Percentiles rank a stretch among this genome's conserved stretches.
Evolutionary conservation across 2,888 invertebrate genomes (phyloP).

Genomic region (Papilio protenor): DNA sequence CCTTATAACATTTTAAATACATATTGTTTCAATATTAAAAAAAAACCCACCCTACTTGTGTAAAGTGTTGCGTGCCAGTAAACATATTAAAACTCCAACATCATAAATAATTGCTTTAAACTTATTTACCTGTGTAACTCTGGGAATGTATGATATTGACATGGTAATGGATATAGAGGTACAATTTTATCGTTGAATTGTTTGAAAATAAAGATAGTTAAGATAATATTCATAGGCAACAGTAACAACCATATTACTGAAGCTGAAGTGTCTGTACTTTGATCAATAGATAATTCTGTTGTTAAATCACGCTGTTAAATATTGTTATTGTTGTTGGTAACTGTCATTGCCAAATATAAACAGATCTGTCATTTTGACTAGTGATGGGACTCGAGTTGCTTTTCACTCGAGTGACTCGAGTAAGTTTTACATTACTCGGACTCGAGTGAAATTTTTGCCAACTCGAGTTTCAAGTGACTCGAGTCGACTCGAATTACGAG

Average conservation of each 20-base stretch:
- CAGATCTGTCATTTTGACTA: too few species aligned
- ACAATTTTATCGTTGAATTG: neutral
- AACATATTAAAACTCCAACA: neutral
- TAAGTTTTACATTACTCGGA: too few species aligned
- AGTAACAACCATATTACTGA: neutral
- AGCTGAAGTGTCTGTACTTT: neutral
- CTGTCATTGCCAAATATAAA: neutral
- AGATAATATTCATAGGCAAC: neutral
- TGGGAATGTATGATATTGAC: constrained; percentile 73
- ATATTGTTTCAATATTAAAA: too few species aligned
- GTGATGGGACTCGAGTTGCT: too few species aligned
- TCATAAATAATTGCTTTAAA: constrained; percentile 12
- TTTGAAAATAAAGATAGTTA: neutral
- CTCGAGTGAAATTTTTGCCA: too few species aligned
- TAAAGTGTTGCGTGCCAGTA: too few species aligned
- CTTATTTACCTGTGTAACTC: constrained; percentile 71
- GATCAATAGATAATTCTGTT: neutral
- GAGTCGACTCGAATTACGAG: too few species aligned
- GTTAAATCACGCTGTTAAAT: neutral
- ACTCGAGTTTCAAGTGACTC: too few species aligned
- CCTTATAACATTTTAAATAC: too few species aligned
- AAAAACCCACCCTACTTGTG: too few species aligned
- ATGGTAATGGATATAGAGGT: constrained; percentile 50
- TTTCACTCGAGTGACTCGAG: too few species aligned
- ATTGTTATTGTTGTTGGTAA: neutral